Conservation (phyloP, 1,140 invertebrate genomes). For the Plutomurus gul region DNA sequence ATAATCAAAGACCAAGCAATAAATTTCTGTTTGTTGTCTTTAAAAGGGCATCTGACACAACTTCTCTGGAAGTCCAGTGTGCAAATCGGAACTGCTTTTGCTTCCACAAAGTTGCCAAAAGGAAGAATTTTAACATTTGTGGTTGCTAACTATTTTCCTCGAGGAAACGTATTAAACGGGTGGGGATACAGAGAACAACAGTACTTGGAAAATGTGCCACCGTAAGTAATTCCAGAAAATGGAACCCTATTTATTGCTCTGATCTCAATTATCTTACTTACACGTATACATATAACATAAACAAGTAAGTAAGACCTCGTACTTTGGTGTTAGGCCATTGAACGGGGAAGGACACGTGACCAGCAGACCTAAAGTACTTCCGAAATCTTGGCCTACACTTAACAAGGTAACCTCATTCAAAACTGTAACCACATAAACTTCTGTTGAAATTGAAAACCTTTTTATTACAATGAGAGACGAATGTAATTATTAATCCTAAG, state of each 20-base stretch:
- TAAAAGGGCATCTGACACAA: conserved; percentile 40
- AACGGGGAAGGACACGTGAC: neutral
- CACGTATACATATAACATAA: too few relatives aligned
- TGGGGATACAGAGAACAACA: neutral
- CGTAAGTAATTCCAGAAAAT: neutral
- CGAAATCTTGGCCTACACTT: neutral
- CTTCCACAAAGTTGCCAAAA: neutral
- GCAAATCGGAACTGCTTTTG: conserved; percentile 40
- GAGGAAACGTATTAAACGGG: conserved; percentile 18
- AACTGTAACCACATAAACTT: neutral
- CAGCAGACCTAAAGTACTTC: neutral
- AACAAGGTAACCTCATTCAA: too few relatives aligned
- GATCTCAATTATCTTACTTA: neutral
- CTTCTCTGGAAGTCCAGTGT: conserved; percentile 38
- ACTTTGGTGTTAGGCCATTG: neutral
- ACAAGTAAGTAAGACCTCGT: neutral
- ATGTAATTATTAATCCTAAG: too few relatives aligned
- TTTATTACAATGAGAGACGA: neutral
- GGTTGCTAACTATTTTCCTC: conserved; percentile 40
- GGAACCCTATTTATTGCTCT: neutral
- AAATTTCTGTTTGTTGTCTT: neutral
- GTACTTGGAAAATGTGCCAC: neutral
- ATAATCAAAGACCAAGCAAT: too few relatives aligned
- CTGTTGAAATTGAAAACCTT: neutral
- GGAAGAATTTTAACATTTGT: conserved; percentile 33